phyloP scores from a whole-genome alignment of 2,797 vertebrate genomes.

The Odontamblyopus rebecca region DNA sequence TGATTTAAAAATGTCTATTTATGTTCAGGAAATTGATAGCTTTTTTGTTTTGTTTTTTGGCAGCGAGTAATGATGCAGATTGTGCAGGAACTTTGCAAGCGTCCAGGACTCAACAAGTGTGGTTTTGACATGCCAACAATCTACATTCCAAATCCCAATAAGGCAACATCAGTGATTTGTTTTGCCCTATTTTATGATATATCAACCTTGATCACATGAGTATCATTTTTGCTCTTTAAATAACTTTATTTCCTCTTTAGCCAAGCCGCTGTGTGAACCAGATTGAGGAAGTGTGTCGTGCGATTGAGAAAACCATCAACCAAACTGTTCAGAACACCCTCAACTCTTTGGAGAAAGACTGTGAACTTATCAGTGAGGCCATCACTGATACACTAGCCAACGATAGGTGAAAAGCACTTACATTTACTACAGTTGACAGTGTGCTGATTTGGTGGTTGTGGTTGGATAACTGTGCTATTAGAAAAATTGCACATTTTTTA shows the following conservation, averaged over 20 bases:
- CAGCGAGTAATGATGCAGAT: conserved; percentile 91
- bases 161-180: conserved; percentile 58
- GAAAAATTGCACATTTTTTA: no score
- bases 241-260: conserved; percentile 49
- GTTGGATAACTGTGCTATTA: no score
- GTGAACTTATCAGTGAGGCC: conserved; percentile 79
- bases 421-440: neutral
- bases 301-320: conserved; percentile 85
- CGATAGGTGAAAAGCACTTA: conserved; percentile 66
- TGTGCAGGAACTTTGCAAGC: conserved; percentile 87
- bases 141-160: conserved; percentile 83
- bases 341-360: conserved; percentile 84
- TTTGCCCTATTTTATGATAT: neutral
- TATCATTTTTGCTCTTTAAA: neutral
- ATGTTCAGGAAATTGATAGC: no score
- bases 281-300: conserved; percentile 82
- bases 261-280: conserved; percentile 86
- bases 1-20: no score
- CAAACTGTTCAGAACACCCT: conserved; percentile 86
- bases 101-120: conserved; percentile 86
- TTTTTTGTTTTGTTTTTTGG: conserved; percentile 7
- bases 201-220: neutral
- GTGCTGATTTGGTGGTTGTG: no score
- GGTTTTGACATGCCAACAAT: conserved; percentile 91
- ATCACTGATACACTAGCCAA: conserved; percentile 63